Evolutionary conservation across 2,888 invertebrate species (phyloP).

Genomic region (Drosophila colorata): DNA sequence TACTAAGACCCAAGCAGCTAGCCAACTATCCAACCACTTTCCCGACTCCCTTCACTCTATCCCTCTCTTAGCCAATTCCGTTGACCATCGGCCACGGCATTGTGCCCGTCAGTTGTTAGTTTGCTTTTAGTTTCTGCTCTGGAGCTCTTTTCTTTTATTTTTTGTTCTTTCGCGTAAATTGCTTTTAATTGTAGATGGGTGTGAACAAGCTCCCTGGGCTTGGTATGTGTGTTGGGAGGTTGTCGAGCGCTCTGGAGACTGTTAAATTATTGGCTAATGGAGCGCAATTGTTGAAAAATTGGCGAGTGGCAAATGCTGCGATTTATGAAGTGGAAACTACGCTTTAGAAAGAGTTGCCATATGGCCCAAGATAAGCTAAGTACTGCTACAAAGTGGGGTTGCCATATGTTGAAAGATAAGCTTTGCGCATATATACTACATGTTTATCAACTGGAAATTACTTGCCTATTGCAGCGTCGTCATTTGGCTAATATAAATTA

Average conservation of each 20-base stretch:
- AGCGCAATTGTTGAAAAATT: constrained; percentile 53
- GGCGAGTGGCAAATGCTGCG: constrained; percentile 21
- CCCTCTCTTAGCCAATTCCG: neutral
- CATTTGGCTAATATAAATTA: neutral
- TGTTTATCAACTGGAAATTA: neutral
- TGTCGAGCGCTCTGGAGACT: constrained; percentile 24
- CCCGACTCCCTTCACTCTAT: neutral
- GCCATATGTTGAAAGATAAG: constrained; percentile 6
- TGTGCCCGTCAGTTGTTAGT: constrained; percentile 31
- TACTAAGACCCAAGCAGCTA: constrained; percentile 14
- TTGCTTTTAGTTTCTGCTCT: constrained; percentile 46
- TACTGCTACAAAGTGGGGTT: neutral
- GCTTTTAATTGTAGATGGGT: constrained; percentile 64
- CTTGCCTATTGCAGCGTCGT: neutral
- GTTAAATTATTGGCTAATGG: constrained; percentile 60
- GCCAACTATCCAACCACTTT: constrained; percentile 10
- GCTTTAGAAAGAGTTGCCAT: constrained; percentile 20
- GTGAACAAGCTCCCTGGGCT: constrained; percentile 14
- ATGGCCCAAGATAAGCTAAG: constrained; percentile 9
- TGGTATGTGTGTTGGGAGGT: neutral
- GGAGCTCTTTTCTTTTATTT: constrained; percentile 8
- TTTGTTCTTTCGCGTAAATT: constrained; percentile 55
- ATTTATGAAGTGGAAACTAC: constrained; percentile 51
- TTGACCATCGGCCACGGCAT: constrained; percentile 31
- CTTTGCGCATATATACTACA: too few species aligned